Evolutionary conservation across 23 tunicate genomes (phyloP), one percentile per base, ranked within the genome.

Genomic region (Styela clava): DNA sequence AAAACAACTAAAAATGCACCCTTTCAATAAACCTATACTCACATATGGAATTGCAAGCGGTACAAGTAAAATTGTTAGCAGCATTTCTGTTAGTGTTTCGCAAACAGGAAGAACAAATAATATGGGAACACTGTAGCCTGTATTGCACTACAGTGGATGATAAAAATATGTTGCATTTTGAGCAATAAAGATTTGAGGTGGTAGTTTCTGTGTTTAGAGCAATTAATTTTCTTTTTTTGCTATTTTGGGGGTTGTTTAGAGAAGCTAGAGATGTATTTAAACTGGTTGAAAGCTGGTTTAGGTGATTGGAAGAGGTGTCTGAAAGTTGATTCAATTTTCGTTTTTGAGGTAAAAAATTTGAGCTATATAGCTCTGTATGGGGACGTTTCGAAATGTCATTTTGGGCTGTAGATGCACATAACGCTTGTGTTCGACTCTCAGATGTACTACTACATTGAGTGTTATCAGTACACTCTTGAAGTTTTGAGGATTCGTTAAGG

Each of bases 61-160:
- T 44, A 12, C 56, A 44, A 44, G 56, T 44, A 5, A 44, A 5
- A 44, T 20, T 24, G 34, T 30, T 51, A 7, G 12, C 56, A 44
- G 56, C 12, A 12, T 1, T 63, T 5, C 0, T 32, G 29, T 24
- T 18, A 21, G 37, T 16, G 16, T 70, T n/a, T 29, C 71, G 22
- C 31, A 76, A 36, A 64, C 91, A 87, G 19, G 30, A 63, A 35
- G 86, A 56, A 74, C 92, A 88, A 52, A 88, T 62, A 31, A 34
- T 62, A 62, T 88, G 92, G 2, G 33, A 5, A 63, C 92, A 88
- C 5, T 87, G 87, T 62, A 88, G 62, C 12, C 24, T 21, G 35
- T 88, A 88, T 68, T 88, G 86, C 2, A 44, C 20, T 31, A 78
- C 31, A 31, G 73, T 29, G 26, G 74, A 62, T 22, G 92, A 78